Evolutionary conservation across 2,113 vertebrate species (phyloP).

Genomic region (Lichenostomus cassidix): DNA sequence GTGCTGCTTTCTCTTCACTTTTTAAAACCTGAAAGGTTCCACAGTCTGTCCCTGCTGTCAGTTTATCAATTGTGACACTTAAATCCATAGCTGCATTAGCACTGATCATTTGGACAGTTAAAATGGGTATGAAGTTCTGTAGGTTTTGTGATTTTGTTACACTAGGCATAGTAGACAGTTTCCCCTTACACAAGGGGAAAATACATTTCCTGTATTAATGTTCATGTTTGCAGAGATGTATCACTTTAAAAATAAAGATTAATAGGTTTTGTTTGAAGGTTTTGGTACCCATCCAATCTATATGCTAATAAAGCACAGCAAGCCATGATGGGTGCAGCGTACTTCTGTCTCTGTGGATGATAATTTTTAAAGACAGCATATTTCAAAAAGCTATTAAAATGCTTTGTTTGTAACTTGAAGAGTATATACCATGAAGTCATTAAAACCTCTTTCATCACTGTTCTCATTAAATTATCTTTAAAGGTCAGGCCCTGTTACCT

Average conservation of each 20-base stretch:
- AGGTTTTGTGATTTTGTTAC: neutral
- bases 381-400: conserved; percentile 27
- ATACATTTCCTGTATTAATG: neutral
- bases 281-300: neutral
- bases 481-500: neutral
- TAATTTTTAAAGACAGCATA: neutral
- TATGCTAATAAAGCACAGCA: neutral
- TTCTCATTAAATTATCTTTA: neutral
- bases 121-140: neutral
- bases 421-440: neutral
- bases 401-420: conserved; percentile 31
- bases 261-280: neutral
- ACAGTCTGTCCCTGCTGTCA: neutral
- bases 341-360: neutral
- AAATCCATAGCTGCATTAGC: neutral
- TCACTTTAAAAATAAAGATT: neutral
- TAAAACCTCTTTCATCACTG: conserved; percentile 8
- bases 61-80: neutral
- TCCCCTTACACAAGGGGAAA: conserved; percentile 3
- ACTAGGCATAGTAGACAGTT: neutral
- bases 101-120: neutral
- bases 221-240: neutral
- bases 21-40: neutral
- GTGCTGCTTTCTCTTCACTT: neutral
- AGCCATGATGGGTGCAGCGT: neutral